Evolutionary conservation across 2,113 vertebrate species (phyloP).

Genomic region (Ardeotis arabs): DNA sequence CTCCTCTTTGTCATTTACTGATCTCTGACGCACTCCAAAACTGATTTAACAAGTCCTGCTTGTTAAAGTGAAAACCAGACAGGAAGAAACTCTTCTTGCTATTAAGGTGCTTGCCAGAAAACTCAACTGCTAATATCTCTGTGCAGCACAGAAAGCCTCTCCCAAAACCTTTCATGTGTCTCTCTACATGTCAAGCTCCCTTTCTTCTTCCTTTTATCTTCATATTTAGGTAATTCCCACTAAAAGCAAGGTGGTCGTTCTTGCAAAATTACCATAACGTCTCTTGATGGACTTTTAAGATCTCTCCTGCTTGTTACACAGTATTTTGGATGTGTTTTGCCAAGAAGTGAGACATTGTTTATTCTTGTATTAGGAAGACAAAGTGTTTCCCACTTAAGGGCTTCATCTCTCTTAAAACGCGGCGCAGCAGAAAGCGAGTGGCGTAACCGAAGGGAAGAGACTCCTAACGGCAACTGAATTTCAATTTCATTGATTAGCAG

Average conservation of each 20-base stretch:
- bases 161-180: conserved; percentile 58
- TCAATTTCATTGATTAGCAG: conserved; percentile 57
- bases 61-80: neutral
- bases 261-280: conserved; percentile 22
- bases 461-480: conserved; percentile 29
- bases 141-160: conserved; percentile 12
- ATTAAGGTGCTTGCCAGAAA: conserved; percentile 18
- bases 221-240: conserved; percentile 58
- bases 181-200: conserved; percentile 30
- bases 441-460: conserved; percentile 13
- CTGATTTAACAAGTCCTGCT: neutral
- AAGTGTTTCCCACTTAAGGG: conserved; percentile 60
- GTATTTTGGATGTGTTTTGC: conserved; percentile 4
- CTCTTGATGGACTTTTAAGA: conserved; percentile 52
- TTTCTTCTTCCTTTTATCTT: conserved; percentile 64
- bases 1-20: neutral
- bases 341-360: conserved; percentile 59
- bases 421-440: neutral
- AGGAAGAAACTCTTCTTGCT: conserved; percentile 8
- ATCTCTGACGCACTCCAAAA: neutral
- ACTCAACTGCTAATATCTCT: neutral
- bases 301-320: conserved; percentile 32
- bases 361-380: conserved; percentile 58
- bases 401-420: conserved; percentile 29
- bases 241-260: conserved; percentile 56